A percentile compares a stretch with the other conserved stretches of the same genome.
phyloP scores from a whole-genome alignment of 2,113 vertebrate genomes.

The Ranitomeya imitator region DNA sequence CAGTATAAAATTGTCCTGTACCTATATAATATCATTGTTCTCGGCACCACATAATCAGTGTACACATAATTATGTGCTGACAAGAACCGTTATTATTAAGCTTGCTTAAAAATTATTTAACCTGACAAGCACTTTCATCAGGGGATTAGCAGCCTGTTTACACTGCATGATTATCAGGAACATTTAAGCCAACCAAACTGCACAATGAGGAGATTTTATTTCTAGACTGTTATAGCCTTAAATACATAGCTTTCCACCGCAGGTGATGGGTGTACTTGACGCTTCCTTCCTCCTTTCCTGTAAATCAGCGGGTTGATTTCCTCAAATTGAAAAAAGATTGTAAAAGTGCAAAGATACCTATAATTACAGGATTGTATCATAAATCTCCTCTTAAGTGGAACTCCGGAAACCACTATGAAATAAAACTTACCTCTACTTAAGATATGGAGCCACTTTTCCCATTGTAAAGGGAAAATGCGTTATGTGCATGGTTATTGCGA shows the following conservation, averaged over 20 bases:
- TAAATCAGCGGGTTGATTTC: constrained; percentile 35
- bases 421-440: not conserved
- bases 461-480: not conserved
- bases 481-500: constrained; percentile 5
- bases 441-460: not conserved
- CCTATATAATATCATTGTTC: too few relatives aligned
- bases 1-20: too few relatives aligned
- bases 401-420: not conserved
- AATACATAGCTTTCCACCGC: not conserved
- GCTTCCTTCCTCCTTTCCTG: constrained; percentile 16
- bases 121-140: too few relatives aligned
- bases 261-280: not conserved
- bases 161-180: too few relatives aligned
- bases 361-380: not conserved
- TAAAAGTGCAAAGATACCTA: not conserved
- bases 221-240: not conserved
- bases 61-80: too few relatives aligned
- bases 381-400: not conserved
- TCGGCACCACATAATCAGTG: too few relatives aligned
- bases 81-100: too few relatives aligned
- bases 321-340: constrained; percentile 13
- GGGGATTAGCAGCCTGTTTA: too few relatives aligned
- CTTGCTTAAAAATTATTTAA: too few relatives aligned
- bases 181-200: not conserved
- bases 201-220: not conserved